Base-by-base conservation (phyloP, 2,888 invertebrate species). In the Cryptocheilus praepositus region DNA sequence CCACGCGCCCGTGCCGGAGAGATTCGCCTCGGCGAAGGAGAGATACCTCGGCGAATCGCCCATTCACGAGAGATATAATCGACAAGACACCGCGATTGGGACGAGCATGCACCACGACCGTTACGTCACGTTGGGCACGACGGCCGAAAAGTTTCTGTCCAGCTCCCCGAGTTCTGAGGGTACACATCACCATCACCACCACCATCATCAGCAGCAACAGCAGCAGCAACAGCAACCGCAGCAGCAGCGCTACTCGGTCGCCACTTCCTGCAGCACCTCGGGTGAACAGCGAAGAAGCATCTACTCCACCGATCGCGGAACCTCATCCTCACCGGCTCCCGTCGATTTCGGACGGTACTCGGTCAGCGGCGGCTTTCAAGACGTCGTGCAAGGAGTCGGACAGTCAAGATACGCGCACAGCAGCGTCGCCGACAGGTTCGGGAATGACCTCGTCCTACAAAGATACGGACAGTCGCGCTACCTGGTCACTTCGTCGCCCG, bases 1-100 rank as follows among this genome's bases (percentile, higher is more conserved):
- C 49, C 86, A 87, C 67, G 85, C 86, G 8, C 83, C 87, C 7
- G 85, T 84, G 11, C 86, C 88, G 13, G 88, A 88, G 54, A 83
- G 85, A 72, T 88, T 87, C 72, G 81, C 84, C 13, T 67, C 76
- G 21, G 85, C 82, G 49, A 57, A 59, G 21, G 83, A 83, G 28
- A 72, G 82, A 55, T 85, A 80, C 59, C 75, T 76, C 73, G 77
- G 67, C 18, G 81, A 81, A 7, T 83, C 80, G 36, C 82, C 81
- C 13, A 74, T 70, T 16, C 81, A 82, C 70, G 85, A 86, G 16
- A 75, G 82, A n/a, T 85, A 85, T 64, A 77, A 85, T 51, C 56
- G 77, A 18, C n/a, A 61, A 36, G 74, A 73, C 61, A 73, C 79
- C 51, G 15, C 79, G 66, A 8, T 70, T 73, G 16, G 1, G 4